Evolutionary conservation across 1,140 invertebrate genomes (phyloP), one percentile per base, ranked within the genome.

Genomic region (Drosophila bocqueti): DNA sequence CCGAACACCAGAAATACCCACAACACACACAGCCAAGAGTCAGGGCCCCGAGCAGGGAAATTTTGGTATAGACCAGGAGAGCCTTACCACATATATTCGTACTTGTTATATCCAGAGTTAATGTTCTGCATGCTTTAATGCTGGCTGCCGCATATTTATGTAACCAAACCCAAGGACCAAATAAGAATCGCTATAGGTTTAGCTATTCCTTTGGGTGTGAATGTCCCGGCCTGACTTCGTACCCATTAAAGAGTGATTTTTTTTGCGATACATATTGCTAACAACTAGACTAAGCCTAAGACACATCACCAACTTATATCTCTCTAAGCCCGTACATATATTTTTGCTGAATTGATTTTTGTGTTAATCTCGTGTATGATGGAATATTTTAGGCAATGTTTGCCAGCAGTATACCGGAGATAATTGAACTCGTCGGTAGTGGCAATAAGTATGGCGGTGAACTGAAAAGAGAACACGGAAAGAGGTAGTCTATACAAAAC

Each of bases 331-430:
- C 76, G 64, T 62, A 77, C 57, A 77, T 77, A 66, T 76, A 87
- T 77, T 63, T 79, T 89, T 80, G 60, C 52, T 87, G 45, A 64
- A 79, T 79, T 79, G 64, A 59, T 74, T 74, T 80, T 85, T 83
- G 81, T 83, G 81, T 81, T 73, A 73, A 73, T 73, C 36, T 76
- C 81, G 52, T 83, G 71, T 83, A 75, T 58, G 63, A 90, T 83
- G 64, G 59, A 79, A 72, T 85, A 93, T 97, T 97, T 93, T 97
- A 97, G 97, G 97, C 97, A 95, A 97, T 98, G 95, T 98, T 98
- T 97, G 97, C 98, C 95, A 98, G 97, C 97, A 98, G 97, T 96
- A 98, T 99, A 95, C 98, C 98, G 93, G 98, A 99, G 96, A 98
- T 99, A 95, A 98, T 98, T 95, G 98, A 99, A 95, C 97, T 99